phyloP scores from a whole-genome alignment of 2,888 invertebrate species.

The Trypoxylon attenuatum region DNA sequence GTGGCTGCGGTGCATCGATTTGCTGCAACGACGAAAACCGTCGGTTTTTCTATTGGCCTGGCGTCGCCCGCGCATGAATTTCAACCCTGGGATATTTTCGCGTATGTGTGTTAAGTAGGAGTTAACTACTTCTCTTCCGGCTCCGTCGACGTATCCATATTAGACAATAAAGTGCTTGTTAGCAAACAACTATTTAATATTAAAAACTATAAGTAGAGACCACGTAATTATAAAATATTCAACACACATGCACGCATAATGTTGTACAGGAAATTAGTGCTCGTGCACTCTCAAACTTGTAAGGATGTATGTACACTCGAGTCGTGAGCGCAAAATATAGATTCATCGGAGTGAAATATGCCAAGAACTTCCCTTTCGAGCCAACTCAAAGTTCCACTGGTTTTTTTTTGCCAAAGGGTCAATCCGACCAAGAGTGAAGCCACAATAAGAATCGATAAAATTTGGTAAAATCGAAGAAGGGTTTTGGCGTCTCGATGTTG shows the following conservation, averaged over 20 bases:
- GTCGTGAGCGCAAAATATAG: no score
- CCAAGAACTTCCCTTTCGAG: neutral
- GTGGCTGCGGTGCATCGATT: conserved; percentile 24
- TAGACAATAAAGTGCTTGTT: conserved; percentile 44
- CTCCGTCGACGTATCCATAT: conserved; percentile 4
- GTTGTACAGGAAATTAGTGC: conserved; percentile 41
- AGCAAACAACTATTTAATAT: conserved; percentile 45
- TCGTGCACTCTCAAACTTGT: no score
- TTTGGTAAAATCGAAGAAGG: no score
- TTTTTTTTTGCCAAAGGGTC: no score
- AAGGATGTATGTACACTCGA: no score
- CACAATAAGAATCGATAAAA: no score
- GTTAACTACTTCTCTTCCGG: conserved; percentile 28
- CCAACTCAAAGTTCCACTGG: neutral
- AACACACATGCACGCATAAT: conserved; percentile 34
- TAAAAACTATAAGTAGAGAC: conserved; percentile 45
- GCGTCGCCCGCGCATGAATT: conserved; percentile 13
- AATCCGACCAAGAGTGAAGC: no score
- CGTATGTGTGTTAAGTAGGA: conserved; percentile 29
- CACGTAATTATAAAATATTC: conserved; percentile 47
- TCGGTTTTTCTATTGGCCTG: conserved; percentile 23
- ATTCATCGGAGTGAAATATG: no score
- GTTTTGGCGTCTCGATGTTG: no score
- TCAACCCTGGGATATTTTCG: conserved; percentile 15
- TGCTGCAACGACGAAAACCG: conserved; percentile 5